phyloP scores from a whole-genome alignment of 2,113 vertebrate genomes.

The Pseudopipra pipra region DNA sequence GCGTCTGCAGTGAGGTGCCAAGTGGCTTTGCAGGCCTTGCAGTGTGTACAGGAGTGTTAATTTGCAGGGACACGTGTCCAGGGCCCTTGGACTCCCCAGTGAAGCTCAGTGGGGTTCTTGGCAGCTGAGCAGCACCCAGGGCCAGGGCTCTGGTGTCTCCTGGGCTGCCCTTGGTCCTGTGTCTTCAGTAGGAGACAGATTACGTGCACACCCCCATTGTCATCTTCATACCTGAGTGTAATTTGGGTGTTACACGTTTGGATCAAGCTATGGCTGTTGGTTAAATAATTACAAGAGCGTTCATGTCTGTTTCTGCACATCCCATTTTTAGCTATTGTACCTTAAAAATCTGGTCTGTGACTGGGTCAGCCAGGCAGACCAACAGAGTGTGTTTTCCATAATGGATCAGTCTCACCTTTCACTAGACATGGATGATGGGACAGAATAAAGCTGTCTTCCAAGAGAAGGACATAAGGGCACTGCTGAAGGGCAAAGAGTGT shows the following conservation, averaged over 20 bases:
- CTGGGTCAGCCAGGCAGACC: neutral
- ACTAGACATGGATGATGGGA: fast-evolving
- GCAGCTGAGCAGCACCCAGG: neutral
- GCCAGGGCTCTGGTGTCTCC: neutral
- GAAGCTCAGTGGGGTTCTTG: neutral
- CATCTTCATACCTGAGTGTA: fast-evolving
- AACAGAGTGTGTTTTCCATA: fast-evolving
- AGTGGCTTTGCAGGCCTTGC: neutral
- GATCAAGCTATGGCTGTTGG: neutral
- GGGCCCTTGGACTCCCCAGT: too few relatives aligned
- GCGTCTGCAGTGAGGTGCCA: neutral
- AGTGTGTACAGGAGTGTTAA: fast-evolving
- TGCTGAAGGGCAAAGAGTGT: too few relatives aligned
- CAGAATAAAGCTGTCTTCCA: neutral
- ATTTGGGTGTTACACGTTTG: fast-evolving
- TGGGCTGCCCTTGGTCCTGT: fast-evolving
- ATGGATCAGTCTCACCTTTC: fast-evolving
- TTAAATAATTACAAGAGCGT: neutral
- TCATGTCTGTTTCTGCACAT: neutral
- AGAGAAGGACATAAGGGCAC: too few relatives aligned
- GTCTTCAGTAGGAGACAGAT: neutral
- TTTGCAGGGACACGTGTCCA: fast-evolving
- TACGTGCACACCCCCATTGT: fast-evolving
- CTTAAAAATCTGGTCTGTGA: fast-evolving
- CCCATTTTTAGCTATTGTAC: neutral